Base-by-base conservation (phyloP, 1,140 invertebrate genomes). In the Diachasmimorpha longicaudata region DNA sequence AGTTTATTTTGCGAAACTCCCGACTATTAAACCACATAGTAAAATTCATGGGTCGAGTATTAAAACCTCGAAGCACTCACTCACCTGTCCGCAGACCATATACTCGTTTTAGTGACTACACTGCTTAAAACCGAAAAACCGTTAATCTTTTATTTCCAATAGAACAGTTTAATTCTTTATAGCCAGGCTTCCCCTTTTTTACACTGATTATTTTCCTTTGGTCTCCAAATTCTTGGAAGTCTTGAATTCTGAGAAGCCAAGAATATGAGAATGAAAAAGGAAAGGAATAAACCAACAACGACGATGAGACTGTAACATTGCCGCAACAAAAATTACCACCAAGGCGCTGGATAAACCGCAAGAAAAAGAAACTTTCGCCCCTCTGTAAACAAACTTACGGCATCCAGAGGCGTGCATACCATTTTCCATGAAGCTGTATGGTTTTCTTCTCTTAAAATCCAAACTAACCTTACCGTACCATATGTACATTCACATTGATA, bases 191-290 rank as follows among this genome's bases (percentile, higher is more conserved):
- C 42, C 58, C 70, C 55, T 78, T 81, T n/a, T 52, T 52, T 52
- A 78, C 81, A 76, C 16, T 46, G 67, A 16, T 68, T 55, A 36
- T 37, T 68, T 67, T 74, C 79, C 78, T 73, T 75, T 72, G 46
- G 70, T 31, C 39, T 23, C 66, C 76, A 78, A 79, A 68, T 68
- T 68, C 66, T 16, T 39, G 14, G 66, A 68, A 68, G 36, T 39
- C 36, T 68, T 68, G 36, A 36, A 19, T 68, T 39, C 36, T 14
- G 21, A 63, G 58, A 63, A 23, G 0, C 58, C 58, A 63, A 63
- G 58, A 63, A 39, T 36, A 68, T 39, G 36, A 68, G 31, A 68
- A 68, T 68, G 16, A 68, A 36, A 19, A 14, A 16, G 36, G 11
- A 9, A 68, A 66, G 58, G 25, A 39, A 39, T 39, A 68, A 39